Percentiles rank a stretch among this genome's conserved stretches.
Conservation (phyloP, 37 sponge, comb jelly and placozoan species). For the Halichondria panicea region DNA sequence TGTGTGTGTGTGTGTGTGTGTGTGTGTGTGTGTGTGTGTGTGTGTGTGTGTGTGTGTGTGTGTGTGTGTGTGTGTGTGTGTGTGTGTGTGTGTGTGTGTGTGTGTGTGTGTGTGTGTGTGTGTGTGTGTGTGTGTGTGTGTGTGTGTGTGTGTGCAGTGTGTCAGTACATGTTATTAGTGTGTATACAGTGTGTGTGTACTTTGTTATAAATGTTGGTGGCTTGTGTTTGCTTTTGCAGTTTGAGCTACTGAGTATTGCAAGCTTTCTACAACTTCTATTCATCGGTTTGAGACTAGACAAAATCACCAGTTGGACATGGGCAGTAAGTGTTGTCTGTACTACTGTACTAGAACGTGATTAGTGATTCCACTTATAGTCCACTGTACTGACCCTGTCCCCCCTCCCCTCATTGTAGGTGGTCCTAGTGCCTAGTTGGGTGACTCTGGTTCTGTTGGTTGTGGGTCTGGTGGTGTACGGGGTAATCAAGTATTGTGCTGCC, state of each 20-base stretch:
- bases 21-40: not conserved
- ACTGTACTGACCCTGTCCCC: not conserved
- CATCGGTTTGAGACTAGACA: constrained; percentile 57
- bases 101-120: not conserved
- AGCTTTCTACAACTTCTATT: constrained; percentile 66
- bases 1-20: not conserved
- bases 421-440: constrained; percentile 59
- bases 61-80: not conserved
- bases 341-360: not conserved
- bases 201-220: not conserved
- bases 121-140: not conserved
- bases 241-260: constrained; percentile 43
- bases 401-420: constrained; percentile 21
- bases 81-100: not conserved
- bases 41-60: not conserved
- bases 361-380: not conserved
- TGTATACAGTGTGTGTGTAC: not conserved
- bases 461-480: constrained; percentile 21
- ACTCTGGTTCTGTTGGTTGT: constrained; percentile 14
- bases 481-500: not conserved
- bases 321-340: constrained; percentile 39
- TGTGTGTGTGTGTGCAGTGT: not conserved
- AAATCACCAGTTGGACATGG: constrained; percentile 52
- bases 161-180: not conserved
- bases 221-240: constrained; percentile 3